Evolutionary conservation across 2,113 vertebrate species (phyloP).

Genomic region (Corythoichthys haematopterus): DNA sequence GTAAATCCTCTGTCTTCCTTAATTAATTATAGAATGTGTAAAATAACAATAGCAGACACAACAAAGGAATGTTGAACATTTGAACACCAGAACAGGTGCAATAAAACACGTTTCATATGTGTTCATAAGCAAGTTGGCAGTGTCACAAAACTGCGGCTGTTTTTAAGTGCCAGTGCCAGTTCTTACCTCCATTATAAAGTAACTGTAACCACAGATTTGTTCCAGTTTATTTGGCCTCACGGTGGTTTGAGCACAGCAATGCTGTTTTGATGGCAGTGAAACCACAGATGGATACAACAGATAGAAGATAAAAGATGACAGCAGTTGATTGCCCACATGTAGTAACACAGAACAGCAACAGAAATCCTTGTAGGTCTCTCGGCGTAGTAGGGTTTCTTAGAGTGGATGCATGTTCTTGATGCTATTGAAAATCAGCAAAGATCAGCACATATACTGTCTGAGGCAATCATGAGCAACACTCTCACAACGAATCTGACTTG

Average conservation of each 20-base stretch:
- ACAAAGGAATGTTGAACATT: constrained; percentile 26
- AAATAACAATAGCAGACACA: constrained; percentile 34
- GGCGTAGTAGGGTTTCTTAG: constrained; percentile 20
- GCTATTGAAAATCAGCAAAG: constrained; percentile 42
- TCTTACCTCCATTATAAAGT: constrained; percentile 32
- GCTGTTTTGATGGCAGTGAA: constrained; percentile 31
- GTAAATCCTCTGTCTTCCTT: constrained; percentile 12
- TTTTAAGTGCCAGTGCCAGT: constrained; percentile 25
- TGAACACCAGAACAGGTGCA: constrained; percentile 35
- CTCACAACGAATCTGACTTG: constrained; percentile 2
- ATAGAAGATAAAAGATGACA: constrained; percentile 31
- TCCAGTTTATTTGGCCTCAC: constrained; percentile 48
- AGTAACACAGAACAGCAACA: constrained; percentile 26
- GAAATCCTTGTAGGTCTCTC: constrained; percentile 39
- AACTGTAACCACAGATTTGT: constrained; percentile 41
- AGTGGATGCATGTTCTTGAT: constrained; percentile 13
- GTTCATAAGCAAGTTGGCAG: constrained; percentile 19
- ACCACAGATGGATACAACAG: constrained; percentile 39
- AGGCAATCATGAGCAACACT: constrained; percentile 8
- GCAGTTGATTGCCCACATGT: constrained; percentile 26
- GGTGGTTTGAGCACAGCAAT: constrained; percentile 37
- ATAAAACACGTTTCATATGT: constrained; percentile 12
- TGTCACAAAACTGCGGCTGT: constrained; percentile 12
- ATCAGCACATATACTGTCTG: constrained; percentile 33
- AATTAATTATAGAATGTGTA: constrained; percentile 40